phyloP scores from a whole-genome alignment of 2,797 vertebrate genomes.

The Sphenodon punctatus region DNA sequence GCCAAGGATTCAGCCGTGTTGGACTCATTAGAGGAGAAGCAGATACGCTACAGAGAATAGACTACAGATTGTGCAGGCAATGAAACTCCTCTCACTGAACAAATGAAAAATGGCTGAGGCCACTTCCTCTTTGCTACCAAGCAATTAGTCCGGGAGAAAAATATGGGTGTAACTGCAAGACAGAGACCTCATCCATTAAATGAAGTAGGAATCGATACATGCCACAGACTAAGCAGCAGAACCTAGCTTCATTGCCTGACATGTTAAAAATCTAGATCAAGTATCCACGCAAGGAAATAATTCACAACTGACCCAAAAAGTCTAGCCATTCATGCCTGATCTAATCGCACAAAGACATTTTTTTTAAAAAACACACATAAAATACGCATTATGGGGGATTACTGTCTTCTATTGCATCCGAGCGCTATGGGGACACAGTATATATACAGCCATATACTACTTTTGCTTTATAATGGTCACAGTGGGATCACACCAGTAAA shows the following conservation, averaged over 20 bases:
- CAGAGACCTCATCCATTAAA: background rate
- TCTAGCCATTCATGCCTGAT: background rate
- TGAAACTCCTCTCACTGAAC: background rate
- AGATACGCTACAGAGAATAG: background rate
- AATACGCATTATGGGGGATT: background rate
- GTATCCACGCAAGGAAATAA: background rate
- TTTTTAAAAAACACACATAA: background rate
- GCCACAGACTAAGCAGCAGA: background rate
- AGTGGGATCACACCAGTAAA: background rate
- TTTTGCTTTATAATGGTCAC: background rate
- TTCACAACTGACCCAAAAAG: background rate
- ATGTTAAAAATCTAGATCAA: background rate
- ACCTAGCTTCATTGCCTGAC: background rate
- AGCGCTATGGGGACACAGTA: background rate
- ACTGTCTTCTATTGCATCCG: background rate
- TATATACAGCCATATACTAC: background rate
- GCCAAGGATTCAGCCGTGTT: background rate
- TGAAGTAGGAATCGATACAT: background rate
- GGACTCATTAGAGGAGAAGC: background rate
- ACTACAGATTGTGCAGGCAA: accelerated
- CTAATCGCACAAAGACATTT: background rate
- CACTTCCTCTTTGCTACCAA: background rate
- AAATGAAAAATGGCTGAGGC: background rate
- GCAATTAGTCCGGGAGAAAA: background rate
- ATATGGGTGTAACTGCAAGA: too few relatives aligned